These are phyloP conservation scores for Hylaeus volcanicus DNA, from an alignment of 1,140 invertebrate genomes.

Conservation along the genomic window DNA sequence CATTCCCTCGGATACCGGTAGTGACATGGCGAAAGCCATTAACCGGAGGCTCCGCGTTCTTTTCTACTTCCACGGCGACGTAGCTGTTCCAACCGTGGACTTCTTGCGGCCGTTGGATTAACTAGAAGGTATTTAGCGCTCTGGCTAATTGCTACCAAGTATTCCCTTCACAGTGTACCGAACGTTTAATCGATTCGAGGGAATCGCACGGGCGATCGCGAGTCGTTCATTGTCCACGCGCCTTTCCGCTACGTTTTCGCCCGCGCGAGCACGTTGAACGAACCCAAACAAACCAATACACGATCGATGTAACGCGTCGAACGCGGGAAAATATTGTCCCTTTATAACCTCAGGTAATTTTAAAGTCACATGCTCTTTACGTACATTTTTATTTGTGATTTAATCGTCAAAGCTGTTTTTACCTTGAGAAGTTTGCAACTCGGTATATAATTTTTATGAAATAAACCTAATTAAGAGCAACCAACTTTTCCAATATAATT, in stretches of 20 bases:
- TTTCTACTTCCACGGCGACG: conserved; percentile 59
- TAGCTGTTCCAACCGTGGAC: conserved; percentile 43
- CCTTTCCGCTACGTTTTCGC: conserved; percentile 26
- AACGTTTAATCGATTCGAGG: conserved; percentile 71
- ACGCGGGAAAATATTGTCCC: too few relatives aligned
- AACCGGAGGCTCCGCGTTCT: conserved; percentile 59
- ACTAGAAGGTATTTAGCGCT: conserved; percentile 72
- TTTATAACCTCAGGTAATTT: too few relatives aligned
- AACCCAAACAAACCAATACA: background rate
- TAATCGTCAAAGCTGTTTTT: too few relatives aligned
- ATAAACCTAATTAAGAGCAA: too few relatives aligned
- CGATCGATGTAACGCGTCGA: too few relatives aligned
- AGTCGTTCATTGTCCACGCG: conserved; percentile 24
- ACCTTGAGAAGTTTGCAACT: too few relatives aligned
- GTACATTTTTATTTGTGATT: too few relatives aligned
- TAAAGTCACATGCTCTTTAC: too few relatives aligned
- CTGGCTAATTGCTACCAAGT: conserved; percentile 73
- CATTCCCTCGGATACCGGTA: conserved; percentile 38
- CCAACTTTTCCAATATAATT: too few relatives aligned
- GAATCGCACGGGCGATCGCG: conserved; percentile 58
- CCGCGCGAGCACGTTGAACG: conserved; percentile 8
- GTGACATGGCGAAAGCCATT: conserved; percentile 42
- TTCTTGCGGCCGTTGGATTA: conserved; percentile 61
- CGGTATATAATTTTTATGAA: too few relatives aligned
- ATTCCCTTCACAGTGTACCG: conserved; percentile 65